These are phyloP conservation scores for Halcyon senegalensis DNA, from an alignment of 2,113 vertebrate genomes.

Conservation along the genomic window DNA sequence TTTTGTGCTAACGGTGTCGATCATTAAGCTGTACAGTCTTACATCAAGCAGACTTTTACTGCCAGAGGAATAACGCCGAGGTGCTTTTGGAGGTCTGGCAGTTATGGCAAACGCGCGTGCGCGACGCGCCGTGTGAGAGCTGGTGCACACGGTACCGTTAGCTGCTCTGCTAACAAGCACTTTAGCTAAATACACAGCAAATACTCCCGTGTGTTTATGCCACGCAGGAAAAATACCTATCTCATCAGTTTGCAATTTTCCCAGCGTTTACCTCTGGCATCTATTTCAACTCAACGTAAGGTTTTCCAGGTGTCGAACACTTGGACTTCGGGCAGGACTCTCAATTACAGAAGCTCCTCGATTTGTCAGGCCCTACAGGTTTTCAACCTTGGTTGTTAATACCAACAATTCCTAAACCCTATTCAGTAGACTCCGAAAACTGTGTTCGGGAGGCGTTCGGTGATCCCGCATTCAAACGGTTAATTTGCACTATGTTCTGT, in stretches of 20 bases:
- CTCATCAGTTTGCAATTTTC: neutral
- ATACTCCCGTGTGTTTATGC: neutral
- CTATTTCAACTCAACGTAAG: neutral
- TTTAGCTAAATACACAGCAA: neutral
- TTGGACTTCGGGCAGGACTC: conserved; percentile 13
- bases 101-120: neutral
- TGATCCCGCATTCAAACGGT: conserved; percentile 68
- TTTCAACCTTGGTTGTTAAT: neutral
- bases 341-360: neutral
- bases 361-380: conserved; percentile 4
- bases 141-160: neutral
- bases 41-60: neutral
- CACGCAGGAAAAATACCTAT: neutral
- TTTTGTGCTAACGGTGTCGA: neutral
- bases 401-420: conserved; percentile 15
- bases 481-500: conserved; percentile 77
- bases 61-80: neutral
- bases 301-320: neutral
- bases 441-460: neutral
- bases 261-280: neutral
- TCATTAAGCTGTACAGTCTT: neutral
- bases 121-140: neutral
- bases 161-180: neutral
- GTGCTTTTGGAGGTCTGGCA: neutral
- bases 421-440: neutral